These are phyloP conservation scores for Conistra vaccinii DNA, from an alignment of 2,888 invertebrate species.

Conservation along the genomic window DNA sequence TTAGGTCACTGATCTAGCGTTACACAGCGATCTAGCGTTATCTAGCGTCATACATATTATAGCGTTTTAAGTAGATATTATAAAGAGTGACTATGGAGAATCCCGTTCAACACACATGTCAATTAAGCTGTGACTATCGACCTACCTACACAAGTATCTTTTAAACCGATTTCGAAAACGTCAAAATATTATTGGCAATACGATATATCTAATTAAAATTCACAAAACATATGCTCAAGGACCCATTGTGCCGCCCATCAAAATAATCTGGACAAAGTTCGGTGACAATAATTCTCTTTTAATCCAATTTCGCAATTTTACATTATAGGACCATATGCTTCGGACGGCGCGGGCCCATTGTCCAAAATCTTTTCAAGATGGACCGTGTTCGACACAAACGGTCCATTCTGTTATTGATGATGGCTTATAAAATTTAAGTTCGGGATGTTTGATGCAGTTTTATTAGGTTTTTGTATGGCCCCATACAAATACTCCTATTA, in stretches of 20 bases:
- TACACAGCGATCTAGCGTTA: too few relatives aligned
- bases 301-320: conserved; percentile 88
- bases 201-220: conserved; percentile 79
- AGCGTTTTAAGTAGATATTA: not conserved
- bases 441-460: conserved; percentile 78
- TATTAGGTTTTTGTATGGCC: conserved; percentile 79
- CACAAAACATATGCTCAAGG: conserved; percentile 73
- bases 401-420: conserved; percentile 84
- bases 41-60: not conserved
- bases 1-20: not conserved
- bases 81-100: not conserved
- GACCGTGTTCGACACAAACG: conserved; percentile 73
- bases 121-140: not conserved
- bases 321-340: conserved; percentile 83
- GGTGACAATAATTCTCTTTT: conserved; percentile 77
- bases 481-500: conserved; percentile 72
- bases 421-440: conserved; percentile 81
- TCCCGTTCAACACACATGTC: conserved; percentile 1
- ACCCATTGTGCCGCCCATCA: conserved; percentile 77
- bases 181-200: conserved; percentile 81
- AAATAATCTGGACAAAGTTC: conserved; percentile 82
- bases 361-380: conserved; percentile 81
- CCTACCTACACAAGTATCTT: not conserved
- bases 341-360: conserved; percentile 79
- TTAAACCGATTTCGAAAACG: conserved; percentile 60